Evolutionary conservation across 2,888 invertebrate species (phyloP).

Genomic region (Patella caerulea): DNA sequence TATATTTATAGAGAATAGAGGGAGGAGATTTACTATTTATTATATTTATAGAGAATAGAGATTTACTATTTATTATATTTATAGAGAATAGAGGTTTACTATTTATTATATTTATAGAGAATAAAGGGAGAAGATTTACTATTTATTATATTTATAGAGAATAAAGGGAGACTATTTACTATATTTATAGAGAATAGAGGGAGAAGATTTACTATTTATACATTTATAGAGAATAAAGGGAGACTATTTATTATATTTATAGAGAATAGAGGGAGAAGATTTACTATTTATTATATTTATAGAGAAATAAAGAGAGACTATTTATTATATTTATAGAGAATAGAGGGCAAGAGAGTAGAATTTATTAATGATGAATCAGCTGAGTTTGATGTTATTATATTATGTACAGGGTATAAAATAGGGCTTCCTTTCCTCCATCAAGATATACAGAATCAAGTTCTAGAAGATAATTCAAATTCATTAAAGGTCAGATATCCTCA

Average conservation of each 20-base stretch:
- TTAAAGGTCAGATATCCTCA: slow-evolving; percentile 51
- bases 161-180: slow-evolving; percentile 55
- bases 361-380: slow-evolving; percentile 59
- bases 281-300: too few relatives aligned
- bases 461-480: slow-evolving; percentile 52
- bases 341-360: slow-evolving; percentile 55
- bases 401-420: slow-evolving; percentile 68
- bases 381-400: slow-evolving; percentile 60
- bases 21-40: background rate
- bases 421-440: slow-evolving; percentile 61
- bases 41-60: too few relatives aligned
- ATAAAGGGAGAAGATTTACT: background rate
- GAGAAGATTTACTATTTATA: background rate
- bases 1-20: too few relatives aligned
- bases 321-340: slow-evolving; percentile 50
- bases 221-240: too few relatives aligned
- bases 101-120: too few relatives aligned
- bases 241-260: too few relatives aligned
- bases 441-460: slow-evolving; percentile 43
- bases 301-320: background rate
- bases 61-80: too few relatives aligned
- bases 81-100: too few relatives aligned
- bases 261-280: too few relatives aligned
- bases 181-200: too few relatives aligned
- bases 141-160: slow-evolving; percentile 48